Evolutionary conservation across 2,888 invertebrate genomes (phyloP), one percentile per base, ranked within the genome.

Genomic region (Rhyacophila evoluta): DNA sequence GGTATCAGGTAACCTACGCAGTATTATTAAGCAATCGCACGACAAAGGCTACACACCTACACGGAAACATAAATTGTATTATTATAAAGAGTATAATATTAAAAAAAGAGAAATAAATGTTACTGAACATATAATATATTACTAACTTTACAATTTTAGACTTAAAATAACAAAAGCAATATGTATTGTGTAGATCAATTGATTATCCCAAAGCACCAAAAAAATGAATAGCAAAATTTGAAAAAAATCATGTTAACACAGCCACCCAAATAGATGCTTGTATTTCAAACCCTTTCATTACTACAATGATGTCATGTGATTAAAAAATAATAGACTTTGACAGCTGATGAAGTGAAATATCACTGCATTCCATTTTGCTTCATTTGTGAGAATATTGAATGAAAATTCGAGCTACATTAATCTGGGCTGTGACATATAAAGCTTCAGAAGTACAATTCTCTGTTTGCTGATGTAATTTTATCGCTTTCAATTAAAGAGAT

Each of bases 401-500:
- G 1, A 15, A 15, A 41, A 5, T 19, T 19, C 2, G 6, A 41
- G 6, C 0, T 5, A 5, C 19, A 41, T 41, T 41, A 19, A 41
- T 0, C 10, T 19, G 55, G 19, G 6, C 19, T 5, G 25, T 8
- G 55, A 5, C 55, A 55, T 0, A 55, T 55, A 55, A 55, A 4
- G 19, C 55, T 55, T 55, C 19, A 55, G 55, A 10, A 25, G 15
- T 8, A 10, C 2, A 15, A 41, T 55, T 55, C 19, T 55, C 12
- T 19, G 55, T 55, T 55, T 55, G 39, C 15, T 39, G 19, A 10
- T 55, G 55, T 8, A 19, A 55, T 5, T 55, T 55, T 55, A 55
- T 55, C 55, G 55, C 55, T 55, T 55, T 55, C 55, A 55, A 55
- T 55, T 55, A 19, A 19, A 55, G 25, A 15, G 19, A 55, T 55